These are phyloP conservation scores for Drosophila sproati DNA, from an alignment of 1,140 invertebrate genomes.

Conservation along the genomic window DNA sequence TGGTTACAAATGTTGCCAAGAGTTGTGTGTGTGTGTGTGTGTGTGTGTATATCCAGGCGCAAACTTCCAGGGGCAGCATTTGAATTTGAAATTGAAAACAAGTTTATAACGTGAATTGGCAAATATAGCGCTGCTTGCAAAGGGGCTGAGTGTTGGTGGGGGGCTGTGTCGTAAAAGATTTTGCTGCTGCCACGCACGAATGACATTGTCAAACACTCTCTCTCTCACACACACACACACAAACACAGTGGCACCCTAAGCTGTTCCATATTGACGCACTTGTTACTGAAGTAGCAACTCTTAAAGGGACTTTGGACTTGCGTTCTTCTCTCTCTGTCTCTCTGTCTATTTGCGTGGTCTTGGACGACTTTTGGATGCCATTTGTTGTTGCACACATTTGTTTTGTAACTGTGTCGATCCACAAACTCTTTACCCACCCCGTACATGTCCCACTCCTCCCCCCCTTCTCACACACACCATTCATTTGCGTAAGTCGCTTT, in stretches of 20 bases:
- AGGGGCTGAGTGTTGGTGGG: not conserved
- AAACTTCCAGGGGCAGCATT: slow-evolving; percentile 52
- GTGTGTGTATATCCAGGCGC: slow-evolving; percentile 20
- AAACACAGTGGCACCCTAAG: slow-evolving; percentile 12
- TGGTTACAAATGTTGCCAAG: slow-evolving; percentile 33
- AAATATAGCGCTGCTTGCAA: slow-evolving; percentile 45
- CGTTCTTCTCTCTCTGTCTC: not conserved
- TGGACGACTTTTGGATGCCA: slow-evolving; percentile 49
- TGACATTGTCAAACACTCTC: slow-evolving; percentile 56
- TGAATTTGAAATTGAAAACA: slow-evolving; percentile 74
- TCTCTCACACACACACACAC: slow-evolving; percentile 11
- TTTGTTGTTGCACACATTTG: slow-evolving; percentile 39
- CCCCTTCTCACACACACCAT: slow-evolving; percentile 23
- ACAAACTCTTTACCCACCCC: not conserved
- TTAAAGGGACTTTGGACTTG: slow-evolving; percentile 52
- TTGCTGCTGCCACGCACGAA: slow-evolving; percentile 48
- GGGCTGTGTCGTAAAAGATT: slow-evolving; percentile 14
- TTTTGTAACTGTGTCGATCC: slow-evolving; percentile 38
- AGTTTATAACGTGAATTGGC: slow-evolving; percentile 71
- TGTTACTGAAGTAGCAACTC: slow-evolving; percentile 58
- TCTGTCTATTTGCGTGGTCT: slow-evolving; percentile 36
- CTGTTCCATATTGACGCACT: slow-evolving; percentile 57
- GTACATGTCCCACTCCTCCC: not conserved
- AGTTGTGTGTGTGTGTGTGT: slow-evolving; percentile 10
- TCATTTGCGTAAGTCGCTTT: slow-evolving; percentile 67